A percentile compares a stretch with the other conserved stretches of the same genome.
These are phyloP conservation scores for Drosophila neocordata DNA, from an alignment of 1,140 invertebrate genomes.

Conservation along the genomic window DNA sequence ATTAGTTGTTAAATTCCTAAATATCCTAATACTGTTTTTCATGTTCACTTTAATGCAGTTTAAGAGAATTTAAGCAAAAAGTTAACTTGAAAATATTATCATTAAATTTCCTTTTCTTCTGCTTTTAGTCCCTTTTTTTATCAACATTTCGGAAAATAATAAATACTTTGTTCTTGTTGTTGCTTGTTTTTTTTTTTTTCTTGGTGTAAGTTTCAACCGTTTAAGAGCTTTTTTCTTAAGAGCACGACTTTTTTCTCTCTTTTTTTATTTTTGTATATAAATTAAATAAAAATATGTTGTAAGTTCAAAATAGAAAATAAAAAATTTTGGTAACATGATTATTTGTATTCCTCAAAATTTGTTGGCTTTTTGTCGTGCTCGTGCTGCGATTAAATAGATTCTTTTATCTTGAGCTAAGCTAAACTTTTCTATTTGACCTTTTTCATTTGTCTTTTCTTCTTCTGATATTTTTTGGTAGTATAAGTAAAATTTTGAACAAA, in stretches of 20 bases:
- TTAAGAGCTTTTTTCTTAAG: slow-evolving; percentile 76
- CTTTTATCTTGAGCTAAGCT: slow-evolving; percentile 42
- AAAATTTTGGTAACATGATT: slow-evolving; percentile 26
- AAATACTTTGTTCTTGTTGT: slow-evolving; percentile 61
- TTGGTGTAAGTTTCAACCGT: slow-evolving; percentile 45
- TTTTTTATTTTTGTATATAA: neutral
- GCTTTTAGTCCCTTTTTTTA: slow-evolving; percentile 36
- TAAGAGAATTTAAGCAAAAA: slow-evolving; percentile 31
- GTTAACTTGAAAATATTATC: slow-evolving; percentile 14
- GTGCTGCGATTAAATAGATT: slow-evolving; percentile 17
- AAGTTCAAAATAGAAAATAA: neutral
- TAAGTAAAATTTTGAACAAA: slow-evolving; percentile 58
- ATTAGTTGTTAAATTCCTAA: slow-evolving; percentile 59
- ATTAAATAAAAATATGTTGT: neutral
- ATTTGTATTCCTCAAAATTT: slow-evolving; percentile 47
- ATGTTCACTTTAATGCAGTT: slow-evolving; percentile 35
- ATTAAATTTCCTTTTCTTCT: slow-evolving; percentile 25
- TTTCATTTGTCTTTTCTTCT: slow-evolving; percentile 73
- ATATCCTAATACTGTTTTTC: slow-evolving; percentile 20
- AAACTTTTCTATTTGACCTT: slow-evolving; percentile 64
- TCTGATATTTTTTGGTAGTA: slow-evolving; percentile 55
- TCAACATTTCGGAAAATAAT: slow-evolving; percentile 7
- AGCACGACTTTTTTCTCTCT: slow-evolving; percentile 58
- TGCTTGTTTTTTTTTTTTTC: slow-evolving; percentile 69
- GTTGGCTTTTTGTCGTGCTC: slow-evolving; percentile 70